Base-by-base conservation (phyloP, 2,888 invertebrate species). In the Melinaea menophilus region DNA sequence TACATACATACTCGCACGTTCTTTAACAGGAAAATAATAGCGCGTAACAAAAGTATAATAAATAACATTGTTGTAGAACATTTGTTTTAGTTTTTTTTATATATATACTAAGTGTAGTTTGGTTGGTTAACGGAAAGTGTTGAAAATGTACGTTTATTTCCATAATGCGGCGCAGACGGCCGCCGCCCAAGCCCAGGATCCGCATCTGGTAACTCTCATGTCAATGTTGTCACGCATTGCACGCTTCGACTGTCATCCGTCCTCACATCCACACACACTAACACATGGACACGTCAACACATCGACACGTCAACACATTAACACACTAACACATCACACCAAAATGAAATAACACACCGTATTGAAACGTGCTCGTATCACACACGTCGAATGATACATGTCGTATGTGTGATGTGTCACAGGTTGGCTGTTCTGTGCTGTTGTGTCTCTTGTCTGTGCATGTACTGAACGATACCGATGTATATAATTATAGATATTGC, bases 181-280 rank as follows among this genome's bases (percentile, higher is more conserved):
- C 95, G 91, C 95, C 95, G 88, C 93, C 95, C 86, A 95, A 96
- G 93, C 96, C 96, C 92, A 94, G 96, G 95, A 95, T 96, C 92
- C 94, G 95, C 93, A 95, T 96, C 94, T 96, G 96, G 96, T 96
- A 96, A 96, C 78, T 79, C 79, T 79, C 78, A 71, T 75, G 75
- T 80, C 79, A 81, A 78, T 87, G 85, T 87, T 88, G 86, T 87
- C 76, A 76, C 79, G 86, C 86, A 79, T 78, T 73, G 86, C 88
- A 88, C 87, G 87, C 88, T 85, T 84, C 78, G 64, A 80, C 75
- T 77, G 67, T 80, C 82, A 83, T 86, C 78, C 79, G 65, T 78
- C 71, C 78, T 73, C 68, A 71, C 57, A 56, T 55, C 59, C 54
- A 61, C 59, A 58, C 59, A 58, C 59, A 55, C 62, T 60, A 68